Evolutionary conservation across 2,113 vertebrate species (phyloP), one percentile per base, ranked within the genome.

Genomic region (Pavo muticus): DNA sequence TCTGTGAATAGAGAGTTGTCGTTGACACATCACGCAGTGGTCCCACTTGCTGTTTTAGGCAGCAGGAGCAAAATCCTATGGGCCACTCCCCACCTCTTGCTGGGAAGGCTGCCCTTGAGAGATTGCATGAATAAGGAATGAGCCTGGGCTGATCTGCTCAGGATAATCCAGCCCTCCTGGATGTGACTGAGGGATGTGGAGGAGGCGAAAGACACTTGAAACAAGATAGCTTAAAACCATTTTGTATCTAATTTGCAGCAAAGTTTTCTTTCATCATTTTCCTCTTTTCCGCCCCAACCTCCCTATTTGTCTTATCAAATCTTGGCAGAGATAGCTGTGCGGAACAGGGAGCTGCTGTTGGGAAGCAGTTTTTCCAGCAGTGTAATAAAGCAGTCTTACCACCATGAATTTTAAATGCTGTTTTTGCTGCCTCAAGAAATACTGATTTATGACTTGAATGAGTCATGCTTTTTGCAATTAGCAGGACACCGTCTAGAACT

Each of bases 401-500:
- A 4, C 76, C 48, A 19, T 90, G 75, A 88, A 89, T 95, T 92
- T 86, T 95, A 91, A 94, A 84, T 87, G 86, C 27, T 71, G 39
- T 72, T 88, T 84, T 65, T 63, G 59, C 45, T 87, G 91, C 64
- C 68, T 90, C 11, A 2, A 71, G 75, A 94, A 96, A 90, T 87
- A 71, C 57, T 94, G 85, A 92, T 87, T 85, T 94, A 92, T 89
- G 15, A 25, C 61, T 79, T 48, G 64, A 90, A 78, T 60, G 10
- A 0, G 0, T 94, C 68, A 52, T 45, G 24, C 0, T 88, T 95
- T 90, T 85, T 82, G 67, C 54, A 93, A 90, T 96, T 95, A 96
- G 32, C 79, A 90, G 74, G 84, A 50, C 82, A 63, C 39, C 2
- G 1, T 73, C 61, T 74, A 30, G 71, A 76, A 94, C 56, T 67